Evolutionary conservation across 2,797 vertebrate species (phyloP).

Genomic region (Pagetopsis macropterus): DNA sequence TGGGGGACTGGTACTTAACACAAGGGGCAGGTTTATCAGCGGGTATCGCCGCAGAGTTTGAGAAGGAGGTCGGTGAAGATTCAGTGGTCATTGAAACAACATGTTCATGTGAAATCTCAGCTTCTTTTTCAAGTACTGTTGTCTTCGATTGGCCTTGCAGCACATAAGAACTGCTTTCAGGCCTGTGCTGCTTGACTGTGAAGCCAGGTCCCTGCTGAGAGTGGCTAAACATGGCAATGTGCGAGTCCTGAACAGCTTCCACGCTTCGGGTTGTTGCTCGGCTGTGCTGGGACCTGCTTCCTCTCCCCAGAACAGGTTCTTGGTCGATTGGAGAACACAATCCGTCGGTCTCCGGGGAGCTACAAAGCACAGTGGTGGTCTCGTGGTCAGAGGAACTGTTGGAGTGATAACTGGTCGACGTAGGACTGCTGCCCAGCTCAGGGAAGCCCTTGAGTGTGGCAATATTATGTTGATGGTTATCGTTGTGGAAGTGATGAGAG

Average conservation of each 20-base stretch:
- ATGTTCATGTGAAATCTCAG: constrained; percentile 42
- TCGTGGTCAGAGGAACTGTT: constrained; percentile 71
- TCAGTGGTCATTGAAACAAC: constrained; percentile 28
- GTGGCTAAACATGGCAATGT: constrained; percentile 40
- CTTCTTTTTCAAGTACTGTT: constrained; percentile 43
- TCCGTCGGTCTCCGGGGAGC: constrained; percentile 69
- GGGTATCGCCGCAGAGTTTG: constrained; percentile 33
- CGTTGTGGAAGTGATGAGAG: constrained; percentile 54
- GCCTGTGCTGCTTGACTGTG: constrained; percentile 45
- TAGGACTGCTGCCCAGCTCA: constrained; percentile 74
- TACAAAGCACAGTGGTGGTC: constrained; percentile 57
- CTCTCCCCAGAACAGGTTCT: constrained; percentile 30
- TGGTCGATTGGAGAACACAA: constrained; percentile 59
- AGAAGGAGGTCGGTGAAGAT: constrained; percentile 36
- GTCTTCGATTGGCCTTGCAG: constrained; percentile 32
- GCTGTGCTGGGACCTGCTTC: constrained; percentile 12
- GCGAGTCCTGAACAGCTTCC: constrained; percentile 35
- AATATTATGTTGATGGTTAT: constrained; percentile 38
- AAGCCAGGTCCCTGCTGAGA: constrained; percentile 48
- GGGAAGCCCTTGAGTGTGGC: constrained; percentile 67
- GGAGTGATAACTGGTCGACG: constrained; percentile 60
- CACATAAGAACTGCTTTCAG: constrained; percentile 57
- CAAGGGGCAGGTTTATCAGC: constrained; percentile 20
- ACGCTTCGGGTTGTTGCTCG: constrained; percentile 28
- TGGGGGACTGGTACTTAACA: constrained; percentile 54